These are phyloP conservation scores for Brenthis hecate DNA, from an alignment of 2,888 invertebrate genomes.

Conservation along the genomic window DNA sequence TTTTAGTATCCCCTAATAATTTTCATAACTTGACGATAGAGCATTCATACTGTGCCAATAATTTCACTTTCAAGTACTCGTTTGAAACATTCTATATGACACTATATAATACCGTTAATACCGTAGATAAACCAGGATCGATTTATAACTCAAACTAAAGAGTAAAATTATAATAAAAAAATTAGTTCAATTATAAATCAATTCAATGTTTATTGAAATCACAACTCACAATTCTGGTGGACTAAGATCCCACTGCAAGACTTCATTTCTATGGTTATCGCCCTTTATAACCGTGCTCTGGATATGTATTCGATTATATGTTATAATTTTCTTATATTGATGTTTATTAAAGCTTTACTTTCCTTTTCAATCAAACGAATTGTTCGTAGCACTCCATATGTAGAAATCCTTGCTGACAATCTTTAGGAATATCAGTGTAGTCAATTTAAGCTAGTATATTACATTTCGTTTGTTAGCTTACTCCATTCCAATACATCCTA, in stretches of 20 bases:
- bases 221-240: neutral
- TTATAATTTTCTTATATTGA: neutral
- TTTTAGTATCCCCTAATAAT: too few relatives aligned
- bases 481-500: slow-evolving; percentile 64
- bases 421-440: slow-evolving; percentile 42
- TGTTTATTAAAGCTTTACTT: neutral
- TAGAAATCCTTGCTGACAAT: slow-evolving; percentile 10
- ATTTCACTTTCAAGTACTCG: too few relatives aligned
- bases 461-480: slow-evolving; percentile 41
- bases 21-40: too few relatives aligned
- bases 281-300: neutral
- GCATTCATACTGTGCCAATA: too few relatives aligned
- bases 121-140: too few relatives aligned
- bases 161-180: neutral
- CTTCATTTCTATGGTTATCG: neutral
- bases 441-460: slow-evolving; percentile 36
- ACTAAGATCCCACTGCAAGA: too few relatives aligned
- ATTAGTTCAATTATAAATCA: neutral
- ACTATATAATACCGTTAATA: too few relatives aligned
- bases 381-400: neutral
- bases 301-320: slow-evolving; percentile 1
- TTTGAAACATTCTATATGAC: too few relatives aligned
- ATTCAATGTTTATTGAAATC: neutral
- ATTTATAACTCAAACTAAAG: neutral
- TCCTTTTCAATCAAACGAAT: neutral